Evolutionary conservation across 1,140 invertebrate species (phyloP).

Genomic region (Popillia japonica): DNA sequence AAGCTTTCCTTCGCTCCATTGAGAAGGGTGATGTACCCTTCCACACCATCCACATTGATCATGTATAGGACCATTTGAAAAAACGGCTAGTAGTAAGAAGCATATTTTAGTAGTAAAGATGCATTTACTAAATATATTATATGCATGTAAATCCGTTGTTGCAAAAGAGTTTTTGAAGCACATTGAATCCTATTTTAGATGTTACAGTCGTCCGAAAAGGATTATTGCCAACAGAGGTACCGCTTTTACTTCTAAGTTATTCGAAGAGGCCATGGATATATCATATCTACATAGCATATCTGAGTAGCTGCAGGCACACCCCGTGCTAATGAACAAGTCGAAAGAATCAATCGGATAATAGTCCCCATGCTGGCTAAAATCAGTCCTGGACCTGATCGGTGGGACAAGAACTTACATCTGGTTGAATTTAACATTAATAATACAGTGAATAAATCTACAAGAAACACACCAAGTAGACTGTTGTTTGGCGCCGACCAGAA

Average conservation of each 20-base stretch:
- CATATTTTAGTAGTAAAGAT: conserved; percentile 49
- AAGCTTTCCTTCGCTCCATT: no score
- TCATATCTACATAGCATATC: conserved; percentile 26
- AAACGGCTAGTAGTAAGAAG: conserved; percentile 39
- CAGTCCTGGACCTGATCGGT: not conserved
- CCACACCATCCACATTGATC: conserved; percentile 51
- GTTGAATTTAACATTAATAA: conserved; percentile 36
- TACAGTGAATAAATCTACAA: not conserved
- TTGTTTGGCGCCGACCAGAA: not conserved
- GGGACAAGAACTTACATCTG: not conserved
- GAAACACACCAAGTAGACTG: conserved; percentile 1
- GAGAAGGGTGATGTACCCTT: no score
- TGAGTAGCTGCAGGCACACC: conserved; percentile 26
- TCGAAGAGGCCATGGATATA: conserved; percentile 46
- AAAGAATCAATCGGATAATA: conserved; percentile 2
- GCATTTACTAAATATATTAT: conserved; percentile 50
- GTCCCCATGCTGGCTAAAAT: conserved; percentile 25
- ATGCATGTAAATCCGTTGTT: conserved; percentile 44
- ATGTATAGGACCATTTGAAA: conserved; percentile 52
- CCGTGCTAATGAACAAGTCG: conserved; percentile 37
- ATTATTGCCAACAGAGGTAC: conserved; percentile 54
- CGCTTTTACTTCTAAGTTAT: conserved; percentile 51
- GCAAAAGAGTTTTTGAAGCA: conserved; percentile 44
- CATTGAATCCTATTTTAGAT: conserved; percentile 42
- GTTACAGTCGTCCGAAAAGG: conserved; percentile 48